Evolutionary conservation across 2,797 vertebrate genomes (phyloP).

Genomic region (Macropus fuliginosus): DNA sequence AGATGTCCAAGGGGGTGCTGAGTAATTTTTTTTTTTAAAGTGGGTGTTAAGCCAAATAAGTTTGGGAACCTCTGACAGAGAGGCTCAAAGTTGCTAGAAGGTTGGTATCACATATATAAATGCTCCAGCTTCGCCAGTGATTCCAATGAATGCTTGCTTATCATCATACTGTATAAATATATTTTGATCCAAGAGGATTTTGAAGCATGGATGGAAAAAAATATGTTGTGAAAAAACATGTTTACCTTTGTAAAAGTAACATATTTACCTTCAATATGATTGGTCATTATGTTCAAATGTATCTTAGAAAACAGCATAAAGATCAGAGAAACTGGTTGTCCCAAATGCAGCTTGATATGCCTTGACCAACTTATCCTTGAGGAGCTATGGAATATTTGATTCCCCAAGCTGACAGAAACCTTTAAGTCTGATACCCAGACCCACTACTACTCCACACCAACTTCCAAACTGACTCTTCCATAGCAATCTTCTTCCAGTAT

Average conservation of each 20-base stretch:
- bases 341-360: neutral
- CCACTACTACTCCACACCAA: neutral
- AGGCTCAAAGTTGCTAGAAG: neutral
- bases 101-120: neutral
- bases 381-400: neutral
- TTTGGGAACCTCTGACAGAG: too few species aligned
- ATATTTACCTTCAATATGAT: neutral
- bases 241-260: neutral
- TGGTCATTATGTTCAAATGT: neutral
- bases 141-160: neutral
- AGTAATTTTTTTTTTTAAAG: too few species aligned
- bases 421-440: neutral
- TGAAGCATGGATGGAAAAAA: neutral
- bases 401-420: neutral
- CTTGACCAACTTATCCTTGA: too few species aligned
- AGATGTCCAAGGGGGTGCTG: too few species aligned
- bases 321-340: neutral
- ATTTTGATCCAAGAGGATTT: neutral
- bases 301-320: neutral
- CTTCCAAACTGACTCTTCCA: neutral
- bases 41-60: too few species aligned
- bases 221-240: neutral
- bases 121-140: neutral
- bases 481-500: neutral
- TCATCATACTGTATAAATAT: neutral